phyloP scores from a whole-genome alignment of 2,797 vertebrate species.

The Micrastur ruficollis region DNA sequence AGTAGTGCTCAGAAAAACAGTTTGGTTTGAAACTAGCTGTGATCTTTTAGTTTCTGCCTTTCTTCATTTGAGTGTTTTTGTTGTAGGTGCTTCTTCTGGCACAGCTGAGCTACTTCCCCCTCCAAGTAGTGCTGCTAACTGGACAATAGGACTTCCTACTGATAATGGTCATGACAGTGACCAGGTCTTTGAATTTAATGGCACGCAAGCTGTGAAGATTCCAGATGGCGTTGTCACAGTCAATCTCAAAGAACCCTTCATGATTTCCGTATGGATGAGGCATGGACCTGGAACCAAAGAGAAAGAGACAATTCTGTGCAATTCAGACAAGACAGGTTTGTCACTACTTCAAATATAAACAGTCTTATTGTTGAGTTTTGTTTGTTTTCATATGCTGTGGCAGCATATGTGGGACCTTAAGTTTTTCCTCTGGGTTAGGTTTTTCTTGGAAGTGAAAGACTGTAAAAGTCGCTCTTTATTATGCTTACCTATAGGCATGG shows the following conservation, averaged over 20 bases:
- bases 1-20: not conserved
- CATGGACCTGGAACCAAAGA: conserved; percentile 89
- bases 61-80: not conserved
- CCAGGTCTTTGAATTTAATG: conserved; percentile 98
- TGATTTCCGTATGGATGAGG: conserved; percentile 95
- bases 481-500: not conserved
- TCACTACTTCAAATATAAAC: fast-evolving
- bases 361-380: not conserved
- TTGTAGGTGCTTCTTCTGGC: conserved; percentile 84
- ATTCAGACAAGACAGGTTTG: conserved; percentile 93
- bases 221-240: conserved; percentile 86
- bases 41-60: not conserved
- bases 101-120: conserved; percentile 92
- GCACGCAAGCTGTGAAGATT: conserved; percentile 92
- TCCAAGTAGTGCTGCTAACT: conserved; percentile 88
- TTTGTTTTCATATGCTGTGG: not conserved
- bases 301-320: conserved; percentile 95
- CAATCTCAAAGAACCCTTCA: conserved; percentile 89
- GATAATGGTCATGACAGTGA: conserved; percentile 97
- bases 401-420: not conserved
- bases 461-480: not conserved
- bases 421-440: not conserved
- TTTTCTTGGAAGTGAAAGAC: not conserved
- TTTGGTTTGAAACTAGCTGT: not conserved
- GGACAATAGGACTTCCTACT: conserved; percentile 90